Percentiles rank a stretch among this genome's conserved stretches.
These are phyloP conservation scores for Eristalis pertinax DNA, from an alignment of 2,888 invertebrate species.

Conservation along the genomic window DNA sequence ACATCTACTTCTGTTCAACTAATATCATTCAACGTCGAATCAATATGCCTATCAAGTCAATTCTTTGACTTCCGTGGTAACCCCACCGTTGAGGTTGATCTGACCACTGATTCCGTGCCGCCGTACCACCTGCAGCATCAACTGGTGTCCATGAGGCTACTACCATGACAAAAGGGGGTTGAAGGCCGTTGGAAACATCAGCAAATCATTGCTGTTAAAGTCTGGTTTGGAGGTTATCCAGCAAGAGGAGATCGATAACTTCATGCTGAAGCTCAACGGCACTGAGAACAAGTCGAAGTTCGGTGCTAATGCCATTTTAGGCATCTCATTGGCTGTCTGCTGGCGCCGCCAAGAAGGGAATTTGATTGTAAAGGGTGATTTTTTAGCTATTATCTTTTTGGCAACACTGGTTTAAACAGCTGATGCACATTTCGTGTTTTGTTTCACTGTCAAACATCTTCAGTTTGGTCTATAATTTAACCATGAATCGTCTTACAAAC, in stretches of 20 bases:
- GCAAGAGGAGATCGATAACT: conserved; percentile 85
- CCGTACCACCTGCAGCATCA: conserved; percentile 98
- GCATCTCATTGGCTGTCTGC: conserved; percentile 98
- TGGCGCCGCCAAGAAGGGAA: conserved; percentile 96
- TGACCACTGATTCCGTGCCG: conserved; percentile 86
- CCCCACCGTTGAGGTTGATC: conserved; percentile 98
- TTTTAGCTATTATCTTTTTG: no score
- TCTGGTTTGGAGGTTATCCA: conserved; percentile 92
- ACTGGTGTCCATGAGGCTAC: conserved; percentile 98
- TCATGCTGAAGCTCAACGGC: conserved; percentile 87
- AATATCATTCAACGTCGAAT: conserved; percentile 57
- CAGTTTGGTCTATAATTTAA: no score
- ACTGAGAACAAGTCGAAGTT: conserved; percentile 98
- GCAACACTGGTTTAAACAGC: no score
- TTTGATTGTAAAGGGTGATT: no score
- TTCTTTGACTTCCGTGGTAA: conserved; percentile 99
- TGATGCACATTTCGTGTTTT: no score
- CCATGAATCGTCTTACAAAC: no score
- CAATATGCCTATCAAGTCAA: conserved; percentile 93
- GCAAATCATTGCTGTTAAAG: conserved; percentile 88
- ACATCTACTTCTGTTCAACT: conserved; percentile 7
- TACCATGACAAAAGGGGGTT: conserved; percentile 98
- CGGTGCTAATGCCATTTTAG: conserved; percentile 98
- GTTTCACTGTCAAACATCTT: no score
- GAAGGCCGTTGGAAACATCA: conserved; percentile 96